Evolutionary conservation across 2,888 invertebrate genomes (phyloP).

Genomic region (Nezara viridula): DNA sequence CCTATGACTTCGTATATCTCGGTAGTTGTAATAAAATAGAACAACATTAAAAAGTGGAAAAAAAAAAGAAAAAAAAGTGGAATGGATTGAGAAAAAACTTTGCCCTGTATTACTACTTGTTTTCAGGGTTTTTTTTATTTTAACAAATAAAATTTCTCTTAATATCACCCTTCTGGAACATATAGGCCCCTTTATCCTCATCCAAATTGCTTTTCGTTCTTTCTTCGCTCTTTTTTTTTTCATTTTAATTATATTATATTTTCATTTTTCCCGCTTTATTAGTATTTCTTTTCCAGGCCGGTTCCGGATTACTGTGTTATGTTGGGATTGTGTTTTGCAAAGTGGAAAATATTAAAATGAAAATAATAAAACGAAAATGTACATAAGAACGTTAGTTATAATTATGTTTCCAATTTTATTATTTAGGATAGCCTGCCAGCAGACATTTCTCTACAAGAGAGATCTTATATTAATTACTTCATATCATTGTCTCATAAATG

Average conservation of each 20-base stretch:
- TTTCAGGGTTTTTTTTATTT: conserved; percentile 5
- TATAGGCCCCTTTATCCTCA: conserved; percentile 39
- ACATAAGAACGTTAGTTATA: too few relatives aligned
- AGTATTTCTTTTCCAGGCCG: neutral
- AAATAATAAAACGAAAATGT: neutral
- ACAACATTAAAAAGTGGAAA: neutral
- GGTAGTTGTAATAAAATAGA: neutral
- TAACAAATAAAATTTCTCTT: conserved; percentile 30
- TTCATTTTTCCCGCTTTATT: conserved; percentile 33
- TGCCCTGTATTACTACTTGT: neutral
- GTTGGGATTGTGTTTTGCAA: neutral
- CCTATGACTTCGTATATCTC: too few relatives aligned
- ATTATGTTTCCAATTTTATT: too few relatives aligned
- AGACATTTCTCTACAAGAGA: too few relatives aligned
- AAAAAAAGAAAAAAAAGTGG: neutral
- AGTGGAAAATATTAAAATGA: neutral
- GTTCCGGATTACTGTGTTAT: neutral
- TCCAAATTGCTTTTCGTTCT: conserved; percentile 34
- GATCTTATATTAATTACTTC: too few relatives aligned
- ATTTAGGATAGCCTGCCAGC: too few relatives aligned
- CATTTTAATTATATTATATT: conserved; percentile 40
- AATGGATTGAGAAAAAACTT: neutral
- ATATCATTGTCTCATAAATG: too few relatives aligned
- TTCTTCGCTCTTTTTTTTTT: neutral
- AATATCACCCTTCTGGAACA: conserved; percentile 7